Conservation (phyloP, 1,140 invertebrate species). For the Bombus fervidus region DNA sequence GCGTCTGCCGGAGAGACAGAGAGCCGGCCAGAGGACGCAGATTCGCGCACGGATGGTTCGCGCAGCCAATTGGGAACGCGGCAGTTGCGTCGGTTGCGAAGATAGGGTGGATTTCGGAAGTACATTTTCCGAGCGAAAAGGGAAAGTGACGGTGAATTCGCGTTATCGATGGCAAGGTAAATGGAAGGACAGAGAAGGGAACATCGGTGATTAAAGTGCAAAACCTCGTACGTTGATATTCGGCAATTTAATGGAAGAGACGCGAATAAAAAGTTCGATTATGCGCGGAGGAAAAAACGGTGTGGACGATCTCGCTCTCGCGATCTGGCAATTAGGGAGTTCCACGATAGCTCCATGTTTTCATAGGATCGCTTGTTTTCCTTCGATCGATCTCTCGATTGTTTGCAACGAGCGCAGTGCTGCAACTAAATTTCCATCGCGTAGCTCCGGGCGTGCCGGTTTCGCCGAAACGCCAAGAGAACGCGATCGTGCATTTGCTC, state of each 20-base stretch:
- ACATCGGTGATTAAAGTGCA: slow-evolving; percentile 64
- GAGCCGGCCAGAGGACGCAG: background rate
- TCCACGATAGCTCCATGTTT: background rate
- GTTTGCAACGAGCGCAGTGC: background rate
- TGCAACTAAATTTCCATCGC: background rate
- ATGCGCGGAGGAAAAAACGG: background rate
- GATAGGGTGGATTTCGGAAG: slow-evolving; percentile 14
- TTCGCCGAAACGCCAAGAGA: background rate
- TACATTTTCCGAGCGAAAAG: slow-evolving; percentile 38
- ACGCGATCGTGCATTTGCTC: background rate
- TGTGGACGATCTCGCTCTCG: background rate
- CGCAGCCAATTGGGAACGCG: background rate
- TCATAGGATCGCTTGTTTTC: background rate
- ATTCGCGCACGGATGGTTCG: background rate
- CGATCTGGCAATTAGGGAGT: background rate
- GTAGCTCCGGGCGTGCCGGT: background rate
- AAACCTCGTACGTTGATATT: slow-evolving; percentile 64
- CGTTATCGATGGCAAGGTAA: slow-evolving; percentile 60
- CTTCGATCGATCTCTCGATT: background rate
- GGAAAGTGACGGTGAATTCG: slow-evolving; percentile 55
- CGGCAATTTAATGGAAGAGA: slow-evolving; percentile 55
- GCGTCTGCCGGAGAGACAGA: background rate
- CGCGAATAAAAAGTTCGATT: slow-evolving; percentile 1
- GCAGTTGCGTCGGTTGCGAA: background rate
- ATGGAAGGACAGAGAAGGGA: slow-evolving; percentile 36